Conservation (phyloP, 2,113 vertebrate species). For the Monopterus albus region DNA sequence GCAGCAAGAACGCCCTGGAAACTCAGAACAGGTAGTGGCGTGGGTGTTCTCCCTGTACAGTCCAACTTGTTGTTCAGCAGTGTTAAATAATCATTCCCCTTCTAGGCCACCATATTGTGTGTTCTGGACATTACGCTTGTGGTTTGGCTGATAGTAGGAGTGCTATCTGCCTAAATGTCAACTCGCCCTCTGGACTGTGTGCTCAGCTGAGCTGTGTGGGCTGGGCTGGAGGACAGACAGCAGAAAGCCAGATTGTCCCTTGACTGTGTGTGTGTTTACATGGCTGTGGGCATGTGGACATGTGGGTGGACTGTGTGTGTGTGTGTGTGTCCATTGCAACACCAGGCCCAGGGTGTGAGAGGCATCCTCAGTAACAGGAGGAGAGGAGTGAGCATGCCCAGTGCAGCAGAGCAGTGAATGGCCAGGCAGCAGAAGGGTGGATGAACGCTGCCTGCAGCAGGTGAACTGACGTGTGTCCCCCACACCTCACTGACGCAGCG, state of each 20-base stretch:
- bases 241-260: slow-evolving; percentile 79
- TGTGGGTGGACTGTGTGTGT: slow-evolving; percentile 68
- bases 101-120: slow-evolving; percentile 62
- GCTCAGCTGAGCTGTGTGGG: slow-evolving; percentile 72
- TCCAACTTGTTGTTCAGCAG: not conserved
- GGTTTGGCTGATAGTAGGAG: slow-evolving; percentile 65
- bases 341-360: slow-evolving; percentile 77
- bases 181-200: slow-evolving; percentile 76
- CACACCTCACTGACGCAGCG: too few species aligned
- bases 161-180: slow-evolving; percentile 79
- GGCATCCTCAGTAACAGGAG: slow-evolving; percentile 70
- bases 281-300: slow-evolving; percentile 75
- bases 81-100: slow-evolving; percentile 28
- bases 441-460: slow-evolving; percentile 23
- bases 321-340: slow-evolving; percentile 61
- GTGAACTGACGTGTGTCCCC: slow-evolving; percentile 33
- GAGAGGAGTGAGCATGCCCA: slow-evolving; percentile 70
- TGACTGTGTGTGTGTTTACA: slow-evolving; percentile 58
- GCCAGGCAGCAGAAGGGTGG: slow-evolving; percentile 50
- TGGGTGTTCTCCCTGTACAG: not conserved
- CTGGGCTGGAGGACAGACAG: slow-evolving; percentile 70
- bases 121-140: slow-evolving; percentile 58
- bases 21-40: slow-evolving; percentile 85
- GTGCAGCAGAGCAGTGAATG: slow-evolving; percentile 58
- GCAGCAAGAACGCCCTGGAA: slow-evolving; percentile 85